A percentile compares a stretch with the other conserved stretches of the same genome.
phyloP scores from a whole-genome alignment of 2,888 invertebrate genomes.

The Sinopyrophorus schimmeli region DNA sequence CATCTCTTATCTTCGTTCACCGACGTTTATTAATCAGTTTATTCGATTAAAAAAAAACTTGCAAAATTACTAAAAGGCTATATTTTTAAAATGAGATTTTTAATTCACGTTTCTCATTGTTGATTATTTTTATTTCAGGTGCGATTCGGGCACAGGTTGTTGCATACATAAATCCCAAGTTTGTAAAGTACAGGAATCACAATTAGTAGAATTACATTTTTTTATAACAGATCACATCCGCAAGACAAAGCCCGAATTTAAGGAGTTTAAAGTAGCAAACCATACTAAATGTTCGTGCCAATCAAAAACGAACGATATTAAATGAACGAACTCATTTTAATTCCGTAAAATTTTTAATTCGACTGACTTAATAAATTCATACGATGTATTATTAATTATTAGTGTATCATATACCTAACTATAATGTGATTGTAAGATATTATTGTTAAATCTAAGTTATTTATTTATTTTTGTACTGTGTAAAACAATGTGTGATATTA shows the following conservation, averaged over 20 bases:
- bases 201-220: constrained; percentile 42
- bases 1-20: no score
- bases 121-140: constrained; percentile 38
- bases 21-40: no score
- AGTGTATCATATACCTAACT: constrained; percentile 11
- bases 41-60: no score
- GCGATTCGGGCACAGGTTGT: constrained; percentile 49
- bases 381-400: background rate
- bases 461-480: constrained; percentile 24
- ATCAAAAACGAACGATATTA: constrained; percentile 29
- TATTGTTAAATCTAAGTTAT: constrained; percentile 27
- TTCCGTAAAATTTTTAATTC: background rate
- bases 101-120: no score
- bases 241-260: constrained; percentile 29
- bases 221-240: constrained; percentile 30
- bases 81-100: no score
- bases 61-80: no score
- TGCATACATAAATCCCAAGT: constrained; percentile 38
- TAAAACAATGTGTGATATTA: constrained; percentile 25
- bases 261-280: constrained; percentile 42
- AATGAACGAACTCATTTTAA: constrained; percentile 12
- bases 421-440: constrained; percentile 27
- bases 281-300: constrained; percentile 45
- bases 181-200: constrained; percentile 40
- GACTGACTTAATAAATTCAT: constrained; percentile 16